Percentiles rank a stretch among this genome's conserved stretches.
These are phyloP conservation scores for Dasysyrphus albostriatus DNA, from an alignment of 2,888 invertebrate species.

Conservation along the genomic window DNA sequence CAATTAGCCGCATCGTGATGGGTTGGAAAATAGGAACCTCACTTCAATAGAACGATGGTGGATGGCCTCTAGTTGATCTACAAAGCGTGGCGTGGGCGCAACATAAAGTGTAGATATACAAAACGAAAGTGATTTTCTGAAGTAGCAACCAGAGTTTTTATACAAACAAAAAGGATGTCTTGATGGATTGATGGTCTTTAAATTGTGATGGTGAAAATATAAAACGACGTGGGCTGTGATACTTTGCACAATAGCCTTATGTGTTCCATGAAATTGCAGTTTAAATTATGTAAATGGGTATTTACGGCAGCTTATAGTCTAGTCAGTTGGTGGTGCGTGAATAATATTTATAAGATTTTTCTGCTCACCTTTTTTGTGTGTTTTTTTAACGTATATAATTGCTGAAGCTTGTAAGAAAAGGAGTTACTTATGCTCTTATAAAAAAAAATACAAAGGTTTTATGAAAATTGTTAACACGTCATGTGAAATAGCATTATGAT, in stretches of 20 bases:
- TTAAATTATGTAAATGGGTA: conserved; percentile 70
- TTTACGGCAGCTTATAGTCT: conserved; percentile 58
- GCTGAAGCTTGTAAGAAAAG: not conserved
- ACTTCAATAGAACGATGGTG: not conserved
- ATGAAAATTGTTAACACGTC: conserved; percentile 65
- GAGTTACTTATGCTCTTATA: not conserved
- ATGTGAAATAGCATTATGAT: conserved; percentile 51
- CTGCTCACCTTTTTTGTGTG: not conserved
- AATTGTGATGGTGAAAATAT: not conserved
- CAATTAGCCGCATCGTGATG: conserved; percentile 50
- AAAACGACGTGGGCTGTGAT: not conserved
- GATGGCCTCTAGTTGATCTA: not conserved
- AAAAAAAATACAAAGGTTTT: conserved; percentile 42
- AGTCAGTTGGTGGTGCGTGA: conserved; percentile 22
- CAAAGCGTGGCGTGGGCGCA: not conserved
- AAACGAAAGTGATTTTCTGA: conserved; percentile 42
- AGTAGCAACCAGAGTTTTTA: not conserved
- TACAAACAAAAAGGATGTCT: conserved; percentile 15
- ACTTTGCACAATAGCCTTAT: conserved; percentile 60
- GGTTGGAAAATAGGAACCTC: not conserved
- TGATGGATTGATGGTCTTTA: conserved; percentile 27
- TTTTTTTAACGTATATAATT: not conserved
- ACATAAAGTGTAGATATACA: not conserved
- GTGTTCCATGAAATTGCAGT: conserved; percentile 64
- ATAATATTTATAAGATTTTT: conserved; percentile 40